These are phyloP conservation scores for Chrysodeixis includens DNA, from an alignment of 2,888 invertebrate species.

Conservation along the genomic window DNA sequence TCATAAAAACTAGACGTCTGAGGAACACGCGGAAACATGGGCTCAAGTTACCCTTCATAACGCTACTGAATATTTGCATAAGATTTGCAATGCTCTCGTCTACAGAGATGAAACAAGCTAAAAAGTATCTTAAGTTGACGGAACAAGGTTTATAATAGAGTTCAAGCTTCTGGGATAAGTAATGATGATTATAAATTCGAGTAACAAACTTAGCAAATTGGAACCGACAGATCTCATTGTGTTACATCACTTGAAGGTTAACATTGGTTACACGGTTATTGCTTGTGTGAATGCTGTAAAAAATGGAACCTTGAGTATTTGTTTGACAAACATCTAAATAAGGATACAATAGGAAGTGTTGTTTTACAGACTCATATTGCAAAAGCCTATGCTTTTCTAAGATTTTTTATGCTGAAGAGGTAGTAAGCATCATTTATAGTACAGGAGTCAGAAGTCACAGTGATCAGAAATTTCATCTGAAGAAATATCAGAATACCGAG, in stretches of 20 bases:
- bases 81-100: conserved; percentile 35
- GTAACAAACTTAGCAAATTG: conserved; percentile 70
- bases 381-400: too few species aligned
- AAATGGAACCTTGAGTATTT: conserved; percentile 45
- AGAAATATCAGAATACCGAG: neutral
- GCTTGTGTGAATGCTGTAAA: conserved; percentile 65
- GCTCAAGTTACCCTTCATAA: conserved; percentile 48
- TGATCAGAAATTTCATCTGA: neutral
- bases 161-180: conserved; percentile 7
- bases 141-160: conserved; percentile 16
- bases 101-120: neutral
- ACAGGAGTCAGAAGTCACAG: too few species aligned
- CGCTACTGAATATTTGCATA: conserved; percentile 54
- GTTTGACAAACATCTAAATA: conserved; percentile 30
- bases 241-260: conserved; percentile 64
- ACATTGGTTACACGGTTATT: conserved; percentile 53
- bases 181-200: conserved; percentile 67
- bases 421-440: too few species aligned
- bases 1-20: conserved; percentile 55
- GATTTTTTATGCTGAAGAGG: too few species aligned
- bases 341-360: conserved; percentile 2
- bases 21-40: conserved; percentile 39
- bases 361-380: neutral
- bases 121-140: conserved; percentile 7
- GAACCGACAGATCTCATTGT: conserved; percentile 73